Percentiles rank a stretch among this genome's conserved stretches.
These are phyloP conservation scores for Dolichoris vasculosae DNA, from an alignment of 1,140 invertebrate species.

Conservation along the genomic window DNA sequence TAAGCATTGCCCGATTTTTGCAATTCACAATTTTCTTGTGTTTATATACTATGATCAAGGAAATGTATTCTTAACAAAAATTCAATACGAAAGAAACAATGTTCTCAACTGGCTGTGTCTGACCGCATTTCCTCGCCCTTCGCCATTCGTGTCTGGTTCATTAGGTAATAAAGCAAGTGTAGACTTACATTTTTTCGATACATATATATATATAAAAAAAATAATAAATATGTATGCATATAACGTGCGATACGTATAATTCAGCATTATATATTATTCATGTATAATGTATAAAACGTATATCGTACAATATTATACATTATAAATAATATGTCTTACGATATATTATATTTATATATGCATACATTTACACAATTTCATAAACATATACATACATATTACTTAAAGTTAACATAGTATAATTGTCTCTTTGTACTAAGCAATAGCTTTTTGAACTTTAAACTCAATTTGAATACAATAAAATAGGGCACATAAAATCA, in stretches of 20 bases:
- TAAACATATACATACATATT: constrained; percentile 47
- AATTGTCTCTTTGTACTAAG: constrained; percentile 73
- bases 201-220: constrained; percentile 57
- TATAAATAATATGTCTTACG: background rate
- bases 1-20: background rate
- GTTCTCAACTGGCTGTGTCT: constrained; percentile 52
- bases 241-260: background rate
- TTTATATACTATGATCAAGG: constrained; percentile 39
- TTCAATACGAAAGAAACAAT: constrained; percentile 32
- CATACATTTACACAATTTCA: background rate
- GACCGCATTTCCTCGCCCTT: constrained; percentile 56
- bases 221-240: background rate
- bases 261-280: background rate
- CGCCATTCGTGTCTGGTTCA: constrained; percentile 62
- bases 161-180: constrained; percentile 58
- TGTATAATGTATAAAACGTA: background rate
- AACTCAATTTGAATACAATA: constrained; percentile 44
- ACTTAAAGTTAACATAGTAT: constrained; percentile 63
- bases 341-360: background rate
- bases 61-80: constrained; percentile 45
- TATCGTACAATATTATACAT: background rate
- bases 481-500: constrained; percentile 48
- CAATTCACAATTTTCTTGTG: constrained; percentile 28
- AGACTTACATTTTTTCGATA: constrained; percentile 66
- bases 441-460: constrained; percentile 68